These are phyloP conservation scores for Pygmarrhopalites habei DNA, from an alignment of 1,140 invertebrate species.

Conservation along the genomic window DNA sequence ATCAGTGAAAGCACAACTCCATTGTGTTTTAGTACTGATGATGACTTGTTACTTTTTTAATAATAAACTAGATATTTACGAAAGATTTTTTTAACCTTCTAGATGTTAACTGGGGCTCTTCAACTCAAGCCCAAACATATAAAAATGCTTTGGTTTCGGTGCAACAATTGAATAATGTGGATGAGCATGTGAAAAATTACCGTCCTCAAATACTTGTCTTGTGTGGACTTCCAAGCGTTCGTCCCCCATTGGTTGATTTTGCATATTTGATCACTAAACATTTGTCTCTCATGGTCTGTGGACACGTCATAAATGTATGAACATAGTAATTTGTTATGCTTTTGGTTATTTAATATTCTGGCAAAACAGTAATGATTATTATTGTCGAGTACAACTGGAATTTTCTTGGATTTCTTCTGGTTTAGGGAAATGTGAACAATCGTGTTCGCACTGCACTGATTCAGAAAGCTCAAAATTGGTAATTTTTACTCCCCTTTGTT, in stretches of 20 bases:
- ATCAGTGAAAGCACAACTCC: too few species aligned
- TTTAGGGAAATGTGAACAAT: slow-evolving; percentile 41
- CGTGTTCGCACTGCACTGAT: slow-evolving; percentile 48
- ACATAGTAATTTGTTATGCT: not conserved
- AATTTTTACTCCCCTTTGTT: too few species aligned
- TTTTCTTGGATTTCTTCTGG: not conserved
- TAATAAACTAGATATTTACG: too few species aligned
- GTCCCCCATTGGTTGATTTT: slow-evolving; percentile 53
- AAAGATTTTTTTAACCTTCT: slow-evolving; percentile 9
- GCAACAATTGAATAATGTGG: slow-evolving; percentile 48
- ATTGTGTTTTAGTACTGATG: too few species aligned
- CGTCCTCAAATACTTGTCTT: slow-evolving; percentile 55
- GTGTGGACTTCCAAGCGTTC: slow-evolving; percentile 48
- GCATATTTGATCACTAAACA: slow-evolving; percentile 51
- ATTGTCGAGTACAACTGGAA: not conserved
- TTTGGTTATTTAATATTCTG: too few species aligned
- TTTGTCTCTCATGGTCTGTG: slow-evolving; percentile 51
- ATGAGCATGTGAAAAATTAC: slow-evolving; percentile 59
- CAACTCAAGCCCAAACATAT: slow-evolving; percentile 56
- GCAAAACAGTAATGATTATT: not conserved
- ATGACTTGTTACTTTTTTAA: too few species aligned
- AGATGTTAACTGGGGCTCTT: slow-evolving; percentile 62
- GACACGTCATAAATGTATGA: slow-evolving; percentile 44
- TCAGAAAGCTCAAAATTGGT: slow-evolving; percentile 46
- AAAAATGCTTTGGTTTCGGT: slow-evolving; percentile 49